Evolutionary conservation across 2,797 vertebrate species (phyloP).

Genomic region (Ctenochaetus hawaiiensis): DNA sequence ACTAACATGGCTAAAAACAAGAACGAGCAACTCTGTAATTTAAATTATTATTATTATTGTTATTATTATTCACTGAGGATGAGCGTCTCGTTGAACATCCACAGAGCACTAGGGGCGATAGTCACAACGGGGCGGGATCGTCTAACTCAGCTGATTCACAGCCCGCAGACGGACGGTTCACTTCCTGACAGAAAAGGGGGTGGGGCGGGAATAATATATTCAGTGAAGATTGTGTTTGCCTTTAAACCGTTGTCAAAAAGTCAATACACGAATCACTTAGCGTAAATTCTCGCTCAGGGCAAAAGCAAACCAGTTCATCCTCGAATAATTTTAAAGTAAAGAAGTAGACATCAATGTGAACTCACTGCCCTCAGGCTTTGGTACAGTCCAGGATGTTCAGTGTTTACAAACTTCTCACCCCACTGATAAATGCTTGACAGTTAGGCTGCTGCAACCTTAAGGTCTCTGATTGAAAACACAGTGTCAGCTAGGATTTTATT

Average conservation of each 20-base stretch:
- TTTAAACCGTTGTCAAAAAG: conserved; percentile 13
- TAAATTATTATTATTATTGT: too few relatives aligned
- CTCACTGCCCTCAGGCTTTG: conserved; percentile 48
- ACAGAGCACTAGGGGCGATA: neutral
- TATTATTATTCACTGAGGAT: neutral
- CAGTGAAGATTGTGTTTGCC: conserved; percentile 1
- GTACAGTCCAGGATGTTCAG: conserved; percentile 84
- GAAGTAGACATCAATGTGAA: rapidly evolving
- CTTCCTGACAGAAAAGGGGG: conserved; percentile 58
- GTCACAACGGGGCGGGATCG: conserved; percentile 51
- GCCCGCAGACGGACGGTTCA: conserved; percentile 39
- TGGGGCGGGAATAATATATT: neutral
- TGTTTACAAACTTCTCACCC: conserved; percentile 83
- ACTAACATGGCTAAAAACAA: neutral
- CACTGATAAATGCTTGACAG: conserved; percentile 63
- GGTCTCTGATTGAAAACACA: neutral
- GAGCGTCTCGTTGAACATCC: conserved; percentile 11
- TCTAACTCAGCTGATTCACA: conserved; percentile 81
- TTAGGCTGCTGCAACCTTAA: neutral
- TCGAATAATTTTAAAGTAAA: neutral
- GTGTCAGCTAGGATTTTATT: neutral
- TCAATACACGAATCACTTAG: neutral
- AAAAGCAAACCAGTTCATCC: conserved; percentile 26
- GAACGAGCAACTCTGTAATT: too few relatives aligned
- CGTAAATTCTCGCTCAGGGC: neutral